phyloP scores from a whole-genome alignment of 2,888 invertebrate species.

The Ichneumoninae sp. region DNA sequence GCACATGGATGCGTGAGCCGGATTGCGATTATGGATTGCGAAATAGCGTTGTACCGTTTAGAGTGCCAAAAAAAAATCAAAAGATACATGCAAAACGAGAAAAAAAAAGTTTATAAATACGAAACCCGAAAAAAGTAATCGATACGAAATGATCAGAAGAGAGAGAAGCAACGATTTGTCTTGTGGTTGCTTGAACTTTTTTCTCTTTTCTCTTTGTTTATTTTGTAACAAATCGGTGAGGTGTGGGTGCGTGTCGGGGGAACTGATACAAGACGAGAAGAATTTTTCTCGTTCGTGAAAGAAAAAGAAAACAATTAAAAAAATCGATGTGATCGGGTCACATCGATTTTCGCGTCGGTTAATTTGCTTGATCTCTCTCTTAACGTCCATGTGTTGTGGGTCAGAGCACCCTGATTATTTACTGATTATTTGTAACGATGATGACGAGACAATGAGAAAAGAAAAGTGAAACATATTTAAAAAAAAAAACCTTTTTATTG shows the following conservation, averaged over 20 bases:
- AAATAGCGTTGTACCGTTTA: slow-evolving; percentile 73
- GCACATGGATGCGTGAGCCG: slow-evolving; percentile 84
- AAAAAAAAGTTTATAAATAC: slow-evolving; percentile 63
- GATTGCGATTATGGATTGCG: slow-evolving; percentile 82
- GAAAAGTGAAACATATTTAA: slow-evolving; percentile 31
- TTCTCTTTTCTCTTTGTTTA: slow-evolving; percentile 48
- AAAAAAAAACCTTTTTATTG: slow-evolving; percentile 38
- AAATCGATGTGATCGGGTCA: slow-evolving; percentile 33
- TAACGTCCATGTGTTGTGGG: slow-evolving; percentile 85
- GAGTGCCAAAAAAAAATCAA: slow-evolving; percentile 68
- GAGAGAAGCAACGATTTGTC: slow-evolving; percentile 42
- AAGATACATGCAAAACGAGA: slow-evolving; percentile 60
- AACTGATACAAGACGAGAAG: slow-evolving; percentile 58
- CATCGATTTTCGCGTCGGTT: slow-evolving; percentile 56
- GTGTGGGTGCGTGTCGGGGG: slow-evolving; percentile 81
- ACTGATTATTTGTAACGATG: slow-evolving; percentile 65
- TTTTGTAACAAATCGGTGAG: slow-evolving; percentile 74
- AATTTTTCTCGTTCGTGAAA: slow-evolving; percentile 64
- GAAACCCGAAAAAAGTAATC: slow-evolving; percentile 49
- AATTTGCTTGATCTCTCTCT: slow-evolving; percentile 68
- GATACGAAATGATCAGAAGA: slow-evolving; percentile 33
- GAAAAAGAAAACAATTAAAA: slow-evolving; percentile 19
- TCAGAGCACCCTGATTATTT: slow-evolving; percentile 83
- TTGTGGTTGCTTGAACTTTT: slow-evolving; percentile 53
- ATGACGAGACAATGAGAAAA: slow-evolving; percentile 64